A percentile compares a stretch with the other conserved stretches of the same genome.
Evolutionary conservation across 2,797 vertebrate genomes (phyloP).

Genomic region (Pelodytes ibericus): DNA sequence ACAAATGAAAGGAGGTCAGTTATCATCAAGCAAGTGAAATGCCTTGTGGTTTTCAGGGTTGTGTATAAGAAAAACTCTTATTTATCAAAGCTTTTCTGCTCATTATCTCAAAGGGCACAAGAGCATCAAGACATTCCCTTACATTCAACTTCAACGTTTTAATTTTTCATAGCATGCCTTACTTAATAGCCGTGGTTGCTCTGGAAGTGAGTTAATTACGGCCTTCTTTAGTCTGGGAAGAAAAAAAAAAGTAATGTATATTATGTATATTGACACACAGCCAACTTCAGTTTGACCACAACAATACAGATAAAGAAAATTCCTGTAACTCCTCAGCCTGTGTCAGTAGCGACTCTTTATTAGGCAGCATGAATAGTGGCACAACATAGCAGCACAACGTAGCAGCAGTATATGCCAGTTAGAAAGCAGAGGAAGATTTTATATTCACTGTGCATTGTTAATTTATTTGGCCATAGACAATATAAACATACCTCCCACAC

Average conservation of each 20-base stretch:
- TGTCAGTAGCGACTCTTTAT: no score
- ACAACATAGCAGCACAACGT: no score
- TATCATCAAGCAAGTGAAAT: slow-evolving; percentile 36
- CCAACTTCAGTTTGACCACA: not conserved
- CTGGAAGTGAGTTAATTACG: slow-evolving; percentile 11
- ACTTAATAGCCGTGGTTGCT: slow-evolving; percentile 10
- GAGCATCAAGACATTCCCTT: slow-evolving; percentile 31
- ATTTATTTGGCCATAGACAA: no score
- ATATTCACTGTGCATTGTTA: no score
- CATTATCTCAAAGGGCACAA: slow-evolving; percentile 40
- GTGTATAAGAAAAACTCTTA: slow-evolving; percentile 28
- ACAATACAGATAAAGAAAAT: not conserved
- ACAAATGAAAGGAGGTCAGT: slow-evolving; percentile 44
- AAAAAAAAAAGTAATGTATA: slow-evolving; percentile 2
- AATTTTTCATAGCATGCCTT: slow-evolving; percentile 1
- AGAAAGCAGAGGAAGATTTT: no score
- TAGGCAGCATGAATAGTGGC: no score
- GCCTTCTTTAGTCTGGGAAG: not conserved
- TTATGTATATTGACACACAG: not conserved
- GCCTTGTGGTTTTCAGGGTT: slow-evolving; percentile 34
- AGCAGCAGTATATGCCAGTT: no score
- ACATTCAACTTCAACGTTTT: slow-evolving; percentile 35
- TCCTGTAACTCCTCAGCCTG: no score
- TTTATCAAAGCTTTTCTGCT: slow-evolving; percentile 39
- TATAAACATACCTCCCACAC: no score